These are phyloP conservation scores for Eupristina koningsbergeri DNA, from an alignment of 1,140 invertebrate genomes.

Conservation along the genomic window DNA sequence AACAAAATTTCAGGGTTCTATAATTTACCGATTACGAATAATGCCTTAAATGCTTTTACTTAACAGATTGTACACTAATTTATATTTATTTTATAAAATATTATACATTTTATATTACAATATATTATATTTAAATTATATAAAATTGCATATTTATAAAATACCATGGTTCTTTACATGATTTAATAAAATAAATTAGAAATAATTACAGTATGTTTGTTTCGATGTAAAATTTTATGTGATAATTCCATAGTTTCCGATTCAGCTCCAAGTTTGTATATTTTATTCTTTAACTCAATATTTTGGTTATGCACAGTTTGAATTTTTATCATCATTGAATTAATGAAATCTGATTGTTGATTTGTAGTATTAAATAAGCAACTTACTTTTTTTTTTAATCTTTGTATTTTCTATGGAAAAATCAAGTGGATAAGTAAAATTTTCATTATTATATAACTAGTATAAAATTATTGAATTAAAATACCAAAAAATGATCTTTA, in stretches of 20 bases:
- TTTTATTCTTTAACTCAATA: background rate
- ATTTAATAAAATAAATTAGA: background rate
- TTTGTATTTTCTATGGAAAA: constrained; percentile 66
- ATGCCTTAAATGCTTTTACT: no score
- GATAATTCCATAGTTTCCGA: constrained; percentile 74
- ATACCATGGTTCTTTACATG: background rate
- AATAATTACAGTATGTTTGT: constrained; percentile 72
- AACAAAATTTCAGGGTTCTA: no score
- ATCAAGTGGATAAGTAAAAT: background rate
- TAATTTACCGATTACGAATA: no score
- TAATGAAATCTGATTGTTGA: background rate
- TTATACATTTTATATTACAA: no score
- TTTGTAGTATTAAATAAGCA: background rate
- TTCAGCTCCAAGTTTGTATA: constrained; percentile 1
- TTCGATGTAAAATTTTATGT: constrained; percentile 78
- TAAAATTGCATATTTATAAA: no score
- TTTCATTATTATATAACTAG: background rate
- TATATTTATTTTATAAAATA: no score
- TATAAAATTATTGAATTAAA: constrained; percentile 47
- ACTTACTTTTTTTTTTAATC: constrained; percentile 11
- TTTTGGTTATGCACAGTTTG: background rate
- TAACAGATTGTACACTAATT: no score
- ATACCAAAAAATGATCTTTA: constrained; percentile 82
- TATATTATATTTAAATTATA: no score
- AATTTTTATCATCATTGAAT: constrained; percentile 12